Evolutionary conservation across 2,113 vertebrate species (phyloP).

Genomic region (Typhlomys cinereus): DNA sequence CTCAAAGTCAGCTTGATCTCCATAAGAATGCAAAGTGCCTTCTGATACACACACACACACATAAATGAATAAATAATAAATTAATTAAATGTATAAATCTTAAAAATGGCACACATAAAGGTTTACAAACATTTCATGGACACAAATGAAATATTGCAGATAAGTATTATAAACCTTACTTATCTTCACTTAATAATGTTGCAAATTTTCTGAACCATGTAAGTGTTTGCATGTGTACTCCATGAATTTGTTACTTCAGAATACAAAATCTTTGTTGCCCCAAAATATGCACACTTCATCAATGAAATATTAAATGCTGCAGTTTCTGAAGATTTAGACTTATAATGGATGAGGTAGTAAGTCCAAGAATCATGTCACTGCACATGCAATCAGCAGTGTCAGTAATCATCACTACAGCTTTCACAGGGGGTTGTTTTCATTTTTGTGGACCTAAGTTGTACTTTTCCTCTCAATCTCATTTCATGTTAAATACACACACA

Average conservation of each 20-base stretch:
- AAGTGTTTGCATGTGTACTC: constrained; percentile 75
- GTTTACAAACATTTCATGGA: background rate
- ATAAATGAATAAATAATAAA: too few species aligned
- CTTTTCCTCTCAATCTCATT: background rate
- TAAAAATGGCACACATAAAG: constrained; percentile 3
- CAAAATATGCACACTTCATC: constrained; percentile 55
- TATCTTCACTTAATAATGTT: constrained; percentile 73
- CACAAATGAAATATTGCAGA: background rate
- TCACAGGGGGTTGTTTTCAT: constrained; percentile 75
- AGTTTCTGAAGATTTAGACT: constrained; percentile 73
- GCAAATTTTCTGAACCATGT: constrained; percentile 74
- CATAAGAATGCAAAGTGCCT: too few species aligned
- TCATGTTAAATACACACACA: too few species aligned
- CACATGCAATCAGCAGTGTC: constrained; percentile 46
- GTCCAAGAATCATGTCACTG: constrained; percentile 53
- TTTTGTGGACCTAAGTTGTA: constrained; percentile 31
- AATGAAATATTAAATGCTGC: constrained; percentile 56
- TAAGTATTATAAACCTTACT: constrained; percentile 28
- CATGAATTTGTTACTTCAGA: constrained; percentile 51
- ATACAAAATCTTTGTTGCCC: constrained; percentile 45
- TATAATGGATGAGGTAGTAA: constrained; percentile 67
- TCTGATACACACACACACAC: too few species aligned
- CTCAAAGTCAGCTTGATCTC: too few species aligned
- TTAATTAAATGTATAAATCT: background rate
- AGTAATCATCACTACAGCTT: constrained; percentile 83